Conservation (phyloP, 2,888 invertebrate species). For the Agrochola litura region DNA sequence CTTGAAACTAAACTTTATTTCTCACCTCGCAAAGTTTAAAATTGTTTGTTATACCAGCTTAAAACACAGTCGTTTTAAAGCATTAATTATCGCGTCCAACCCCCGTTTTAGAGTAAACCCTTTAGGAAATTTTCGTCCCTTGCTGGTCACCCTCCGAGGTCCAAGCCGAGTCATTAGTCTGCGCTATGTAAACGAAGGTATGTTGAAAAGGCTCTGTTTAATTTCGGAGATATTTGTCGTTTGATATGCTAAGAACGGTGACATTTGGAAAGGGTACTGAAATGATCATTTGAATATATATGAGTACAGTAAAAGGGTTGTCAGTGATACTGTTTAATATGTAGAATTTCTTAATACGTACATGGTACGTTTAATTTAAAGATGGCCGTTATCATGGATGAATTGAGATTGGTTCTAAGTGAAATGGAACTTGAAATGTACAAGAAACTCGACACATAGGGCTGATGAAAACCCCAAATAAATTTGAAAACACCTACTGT, state of each 20-base stretch:
- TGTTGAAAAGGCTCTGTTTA: constrained; percentile 81
- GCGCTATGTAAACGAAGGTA: constrained; percentile 85
- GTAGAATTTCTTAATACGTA: constrained; percentile 7
- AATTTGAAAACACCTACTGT: too few species aligned
- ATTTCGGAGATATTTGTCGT: constrained; percentile 77
- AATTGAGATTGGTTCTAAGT: too few species aligned
- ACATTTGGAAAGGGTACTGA: constrained; percentile 51
- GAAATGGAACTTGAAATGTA: not conserved
- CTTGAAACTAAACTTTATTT: constrained; percentile 66
- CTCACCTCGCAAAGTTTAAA: constrained; percentile 61
- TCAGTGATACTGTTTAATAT: constrained; percentile 18
- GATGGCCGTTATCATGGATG: not conserved
- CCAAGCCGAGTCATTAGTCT: constrained; percentile 87
- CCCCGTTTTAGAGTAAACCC: constrained; percentile 89
- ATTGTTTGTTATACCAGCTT: constrained; percentile 58
- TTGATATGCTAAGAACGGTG: constrained; percentile 73
- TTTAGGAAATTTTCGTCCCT: constrained; percentile 89
- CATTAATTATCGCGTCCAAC: constrained; percentile 88
- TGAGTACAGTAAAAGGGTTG: constrained; percentile 50
- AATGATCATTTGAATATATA: constrained; percentile 64
- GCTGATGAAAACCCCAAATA: not conserved
- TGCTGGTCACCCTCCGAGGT: constrained; percentile 87
- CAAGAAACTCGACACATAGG: not conserved
- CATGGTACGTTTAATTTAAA: constrained; percentile 38
- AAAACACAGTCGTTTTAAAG: constrained; percentile 85